A percentile compares a stretch with the other conserved stretches of the same genome.
These are phyloP conservation scores for Cecropterus lyciades DNA, from an alignment of 1,140 invertebrate species.

Conservation along the genomic window DNA sequence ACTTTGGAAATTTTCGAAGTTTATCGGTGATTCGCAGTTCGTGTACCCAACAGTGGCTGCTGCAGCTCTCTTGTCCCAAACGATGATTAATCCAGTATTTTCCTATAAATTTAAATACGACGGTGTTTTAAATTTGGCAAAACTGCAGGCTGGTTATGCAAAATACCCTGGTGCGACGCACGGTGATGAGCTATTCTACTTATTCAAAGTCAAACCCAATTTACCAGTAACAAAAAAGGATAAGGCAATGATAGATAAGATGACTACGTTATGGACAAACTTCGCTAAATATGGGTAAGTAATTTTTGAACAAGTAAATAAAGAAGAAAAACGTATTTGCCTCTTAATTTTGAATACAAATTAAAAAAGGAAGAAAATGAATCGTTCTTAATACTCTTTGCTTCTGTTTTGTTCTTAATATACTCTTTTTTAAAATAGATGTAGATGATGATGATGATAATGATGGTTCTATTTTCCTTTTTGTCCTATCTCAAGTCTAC, in stretches of 20 bases:
- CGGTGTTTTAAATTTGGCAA: slow-evolving; percentile 63
- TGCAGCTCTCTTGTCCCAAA: slow-evolving; percentile 52
- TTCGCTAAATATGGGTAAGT: slow-evolving; percentile 69
- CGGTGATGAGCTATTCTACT: slow-evolving; percentile 71
- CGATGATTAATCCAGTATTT: slow-evolving; percentile 50
- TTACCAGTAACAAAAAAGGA: slow-evolving; percentile 50
- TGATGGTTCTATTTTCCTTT: no score
- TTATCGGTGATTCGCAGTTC: slow-evolving; percentile 60
- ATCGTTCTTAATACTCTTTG: no score
- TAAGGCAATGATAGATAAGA: slow-evolving; percentile 49
- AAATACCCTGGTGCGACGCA: slow-evolving; percentile 60
- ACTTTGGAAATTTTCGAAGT: slow-evolving; percentile 52
- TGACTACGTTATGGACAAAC: slow-evolving; percentile 68
- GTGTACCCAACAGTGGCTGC: slow-evolving; percentile 56
- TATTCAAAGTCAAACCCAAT: slow-evolving; percentile 58
- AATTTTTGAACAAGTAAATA: no score
- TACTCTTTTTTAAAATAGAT: no score
- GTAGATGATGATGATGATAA: no score
- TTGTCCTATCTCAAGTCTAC: no score
- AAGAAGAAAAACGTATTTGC: no score
- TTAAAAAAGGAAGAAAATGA: no score
- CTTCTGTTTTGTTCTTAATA: no score
- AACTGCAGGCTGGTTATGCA: slow-evolving; percentile 48
- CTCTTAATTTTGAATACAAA: no score
- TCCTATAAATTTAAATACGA: slow-evolving; percentile 57